These are phyloP conservation scores for Drosophila tripunctata DNA, from an alignment of 2,888 invertebrate species.

Conservation along the genomic window DNA sequence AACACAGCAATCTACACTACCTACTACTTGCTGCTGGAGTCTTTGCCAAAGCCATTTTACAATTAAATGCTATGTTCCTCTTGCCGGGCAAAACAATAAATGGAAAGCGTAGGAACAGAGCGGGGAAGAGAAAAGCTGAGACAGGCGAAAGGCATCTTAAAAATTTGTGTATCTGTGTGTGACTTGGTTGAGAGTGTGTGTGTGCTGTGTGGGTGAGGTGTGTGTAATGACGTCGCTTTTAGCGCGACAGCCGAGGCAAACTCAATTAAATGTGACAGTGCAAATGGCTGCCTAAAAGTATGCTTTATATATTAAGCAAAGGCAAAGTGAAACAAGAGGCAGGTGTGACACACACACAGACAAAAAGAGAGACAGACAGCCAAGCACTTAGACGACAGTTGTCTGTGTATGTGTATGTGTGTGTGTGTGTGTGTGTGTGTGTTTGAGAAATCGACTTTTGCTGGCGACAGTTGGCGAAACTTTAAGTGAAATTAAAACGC, in stretches of 20 bases:
- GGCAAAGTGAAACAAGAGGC: conserved; percentile 26
- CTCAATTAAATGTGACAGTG: conserved; percentile 80
- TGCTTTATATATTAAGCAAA: conserved; percentile 56
- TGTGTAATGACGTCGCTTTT: conserved; percentile 73
- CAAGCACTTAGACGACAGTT: conserved; percentile 12
- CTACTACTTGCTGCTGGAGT: conserved; percentile 5
- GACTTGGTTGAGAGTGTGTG: conserved; percentile 1
- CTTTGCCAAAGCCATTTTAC: conserved; percentile 59
- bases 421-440: too few species aligned
- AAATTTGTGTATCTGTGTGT: conserved; percentile 45
- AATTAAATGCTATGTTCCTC: conserved; percentile 71
- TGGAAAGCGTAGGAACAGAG: background rate
- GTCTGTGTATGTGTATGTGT: background rate
- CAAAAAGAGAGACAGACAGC: background rate
- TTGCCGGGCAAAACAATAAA: conserved; percentile 58
- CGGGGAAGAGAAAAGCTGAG: background rate
- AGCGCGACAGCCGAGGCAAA: conserved; percentile 66
- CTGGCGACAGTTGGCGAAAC: conserved; percentile 5
- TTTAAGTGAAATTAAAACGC: conserved; percentile 8
- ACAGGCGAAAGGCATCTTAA: conserved; percentile 60
- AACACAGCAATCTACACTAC: background rate
- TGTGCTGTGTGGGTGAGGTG: conserved; percentile 22
- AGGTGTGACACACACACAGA: conserved; percentile 41
- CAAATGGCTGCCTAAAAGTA: conserved; percentile 76
- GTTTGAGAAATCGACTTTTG: background rate